Evolutionary conservation across 2,797 vertebrate genomes (phyloP), one percentile per base, ranked within the genome.

Genomic region (Darevskia mixta): DNA sequence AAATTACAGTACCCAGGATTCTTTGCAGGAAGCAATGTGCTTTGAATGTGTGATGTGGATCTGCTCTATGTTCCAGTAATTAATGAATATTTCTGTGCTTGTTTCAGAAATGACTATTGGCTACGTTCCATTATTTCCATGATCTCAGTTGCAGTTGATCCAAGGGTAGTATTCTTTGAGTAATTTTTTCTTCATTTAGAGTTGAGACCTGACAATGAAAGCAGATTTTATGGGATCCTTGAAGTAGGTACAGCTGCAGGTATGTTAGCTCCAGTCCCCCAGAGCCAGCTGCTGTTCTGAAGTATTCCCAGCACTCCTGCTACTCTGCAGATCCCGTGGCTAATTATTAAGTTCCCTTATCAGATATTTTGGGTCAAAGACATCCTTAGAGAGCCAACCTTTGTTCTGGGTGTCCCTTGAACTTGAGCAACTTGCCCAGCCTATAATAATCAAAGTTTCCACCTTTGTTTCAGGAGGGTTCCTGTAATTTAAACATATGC

Each of bases 321-420:
- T 41, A 10, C 29, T 18, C 29, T 20, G 18, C 38, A 58, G 2
- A 9, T 49, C 10, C 75, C 25, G 66, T 3, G 18, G 35, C 27
- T 81, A 81, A 80, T 61, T n/a, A 64, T 82, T 87, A 75, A 75
- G n/a, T 81, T 32, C 27, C 18, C 17, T 64, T 32, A 64, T 64
- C 79, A 81, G 13, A 41, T n/a, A 29, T 23, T 38, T 41, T 64
- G 18, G n/a, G 13, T 25, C 9, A 87, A 64, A 38, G 66, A 35
- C 25, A 58, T 25, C 35, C 17, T 80, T 79, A 78, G 11, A 29
- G 3, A 20, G 27, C 5, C 20, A 64, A 61, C 32, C 38, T 61
- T 64, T 71, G 35, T 10, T 82, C 69, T 32, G 64, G 15, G 20
- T 79, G 43, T 55, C n/a, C 6, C 64, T 6, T 80, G 67, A 32